phyloP scores from a whole-genome alignment of 2,888 invertebrate genomes.

The Drosophila koepferae region DNA sequence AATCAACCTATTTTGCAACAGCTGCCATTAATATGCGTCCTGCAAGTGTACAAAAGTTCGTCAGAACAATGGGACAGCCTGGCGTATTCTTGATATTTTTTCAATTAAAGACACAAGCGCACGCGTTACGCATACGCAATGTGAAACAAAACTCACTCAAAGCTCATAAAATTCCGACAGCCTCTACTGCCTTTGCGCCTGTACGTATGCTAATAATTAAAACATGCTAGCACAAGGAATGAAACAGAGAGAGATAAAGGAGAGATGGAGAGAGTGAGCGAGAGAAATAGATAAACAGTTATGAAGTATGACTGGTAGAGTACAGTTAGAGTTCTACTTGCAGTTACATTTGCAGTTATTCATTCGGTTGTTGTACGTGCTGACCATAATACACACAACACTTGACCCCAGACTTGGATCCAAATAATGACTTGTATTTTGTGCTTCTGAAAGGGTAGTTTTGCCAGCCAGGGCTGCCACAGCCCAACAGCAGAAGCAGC shows the following conservation, averaged over 20 bases:
- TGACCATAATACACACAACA: slow-evolving; percentile 46
- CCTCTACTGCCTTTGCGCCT: slow-evolving; percentile 15
- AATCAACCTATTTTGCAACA: slow-evolving; percentile 31
- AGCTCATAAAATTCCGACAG: slow-evolving; percentile 68
- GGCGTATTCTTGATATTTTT: slow-evolving; percentile 66
- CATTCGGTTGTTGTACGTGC: slow-evolving; percentile 42
- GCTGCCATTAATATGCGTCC: slow-evolving; percentile 48
- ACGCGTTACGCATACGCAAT: slow-evolving; percentile 76
- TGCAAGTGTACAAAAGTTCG: slow-evolving; percentile 30
- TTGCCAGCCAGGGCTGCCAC: slow-evolving; percentile 3
- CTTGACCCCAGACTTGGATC: slow-evolving; percentile 63
- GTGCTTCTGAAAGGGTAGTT: slow-evolving; percentile 15
- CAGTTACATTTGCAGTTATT: slow-evolving; percentile 27
- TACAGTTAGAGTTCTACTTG: slow-evolving; percentile 37
- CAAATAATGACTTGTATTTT: slow-evolving; percentile 64
- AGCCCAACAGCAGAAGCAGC: slow-evolving; percentile 21
- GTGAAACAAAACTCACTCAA: slow-evolving; percentile 56
- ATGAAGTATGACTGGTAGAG: slow-evolving; percentile 57
- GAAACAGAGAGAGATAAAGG: not conserved
- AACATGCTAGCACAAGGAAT: slow-evolving; percentile 40
- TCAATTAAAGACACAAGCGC: slow-evolving; percentile 67
- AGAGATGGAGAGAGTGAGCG: not conserved
- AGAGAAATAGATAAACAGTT: slow-evolving; percentile 20
- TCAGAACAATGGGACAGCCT: slow-evolving; percentile 45
- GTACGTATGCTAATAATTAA: slow-evolving; percentile 75